Base-by-base conservation (phyloP, 2,797 vertebrate species). In the Aeoliscus strigatus region DNA sequence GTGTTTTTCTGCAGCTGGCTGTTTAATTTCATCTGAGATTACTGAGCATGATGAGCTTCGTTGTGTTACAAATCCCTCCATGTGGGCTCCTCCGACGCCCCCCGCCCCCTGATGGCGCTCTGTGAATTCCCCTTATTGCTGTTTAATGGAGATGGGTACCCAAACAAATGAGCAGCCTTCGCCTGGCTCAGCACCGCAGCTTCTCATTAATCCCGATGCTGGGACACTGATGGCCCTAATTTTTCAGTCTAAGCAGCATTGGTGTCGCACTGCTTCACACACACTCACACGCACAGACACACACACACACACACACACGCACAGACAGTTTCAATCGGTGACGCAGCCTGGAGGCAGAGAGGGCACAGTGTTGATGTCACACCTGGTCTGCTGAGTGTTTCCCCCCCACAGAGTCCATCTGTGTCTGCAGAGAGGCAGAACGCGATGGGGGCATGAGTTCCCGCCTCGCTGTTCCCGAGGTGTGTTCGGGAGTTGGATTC, bases 71-170 rank as follows among this genome's bases (percentile, higher is more conserved):
- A 53, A 56, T 57, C 49, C 58, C 60, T 51, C 39, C 51, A 37
- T 4, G 9, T 9, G 1, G 39, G 35, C 34, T 38, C 39, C 61
- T 48, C 42, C 46, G 6, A n/a, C n/a, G n/a, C n/a, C n/a, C n/a
- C n/a, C n/a, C n/a, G 27, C 42, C 39, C 75, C 60, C 60, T 26
- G 54, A 51, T 57, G 69, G 58, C 66, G 64, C 60, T 61, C 53
- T 40, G 43, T 59, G 69, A 77, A 75, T 77, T 71, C 70, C 66
- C 66, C 64, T 77, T 77, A 77, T 77, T 79, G 66, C 66, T 51
- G 60, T 80, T 80, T 83, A 81, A 80, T 81, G 79, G 77, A 77
- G 81, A 81, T 27, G 68, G n/a, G n/a, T n/a, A n/a, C n/a, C n/a
- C n/a, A n/a, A n/a, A n/a, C n/a, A n/a, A n/a, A n/a, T n/a, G n/a